Evolutionary conservation across 1,140 invertebrate genomes (phyloP), one percentile per base, ranked within the genome.

Genomic region (Drosophila mauritiana): DNA sequence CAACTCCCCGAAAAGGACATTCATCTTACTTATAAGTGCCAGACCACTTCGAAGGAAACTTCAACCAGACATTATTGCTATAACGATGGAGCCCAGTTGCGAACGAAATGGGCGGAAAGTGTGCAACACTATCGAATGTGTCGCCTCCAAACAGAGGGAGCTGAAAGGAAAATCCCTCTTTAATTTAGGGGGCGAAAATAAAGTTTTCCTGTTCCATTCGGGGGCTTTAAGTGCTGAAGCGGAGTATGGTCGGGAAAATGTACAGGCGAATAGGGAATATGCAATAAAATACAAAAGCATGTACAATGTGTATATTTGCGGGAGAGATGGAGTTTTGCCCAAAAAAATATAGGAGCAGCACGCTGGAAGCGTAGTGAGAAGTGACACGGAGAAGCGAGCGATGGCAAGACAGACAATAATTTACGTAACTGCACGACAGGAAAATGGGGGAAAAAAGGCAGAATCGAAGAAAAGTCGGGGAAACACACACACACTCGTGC

Each of bases 11-110:
- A 62, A 45, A 22, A 57, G 61, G 62, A 88, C 83, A 83, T 88
- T 83, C 84, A 83, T 88, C 83, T 88, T 88, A 83, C 83, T 88
- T 88, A 88, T 83, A 88, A 77, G 74, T 64, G 72, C 65, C 64
- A 78, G 63, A 56, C 67, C 64, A 42, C 65, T 57, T 57, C 68
- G 64, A 49, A 48, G 68, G 61, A 78, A 77, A 78, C 74, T 80
- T 77, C 55, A 80, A 77, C 56, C 78, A 52, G 39, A 73, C 83
- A 86, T 85, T 84, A 84, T 84, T 70, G 55, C 64, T 57, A 49
- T 27, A 51, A 76, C 68, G 69, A 62, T 48, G 79, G 48, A 31
- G 27, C 27, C 46, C 25, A 15, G 45, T 3, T 6, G 17, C 4
- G n/a, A 22, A 43, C 40, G 15, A 43, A 8, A 17, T 4, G 73